These are phyloP conservation scores for Drosophila micromelanica DNA, from an alignment of 1,140 invertebrate species.

Conservation along the genomic window DNA sequence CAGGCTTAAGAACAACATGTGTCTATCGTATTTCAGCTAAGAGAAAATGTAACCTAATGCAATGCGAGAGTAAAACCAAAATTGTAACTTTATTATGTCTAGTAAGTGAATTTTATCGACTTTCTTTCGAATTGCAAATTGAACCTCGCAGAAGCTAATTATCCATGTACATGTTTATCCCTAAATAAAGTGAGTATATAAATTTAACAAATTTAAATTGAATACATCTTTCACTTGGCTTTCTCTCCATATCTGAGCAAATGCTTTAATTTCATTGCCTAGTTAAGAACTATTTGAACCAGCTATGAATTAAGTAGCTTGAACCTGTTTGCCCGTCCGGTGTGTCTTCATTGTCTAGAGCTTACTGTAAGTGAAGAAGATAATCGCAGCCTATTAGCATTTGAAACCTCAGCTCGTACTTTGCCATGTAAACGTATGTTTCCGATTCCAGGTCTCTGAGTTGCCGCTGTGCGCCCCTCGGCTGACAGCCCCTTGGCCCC, in stretches of 20 bases:
- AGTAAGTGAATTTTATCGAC: background rate
- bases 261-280: background rate
- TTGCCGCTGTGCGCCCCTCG: slow-evolving; percentile 3
- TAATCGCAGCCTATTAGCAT: slow-evolving; percentile 43
- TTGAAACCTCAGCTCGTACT: slow-evolving; percentile 30
- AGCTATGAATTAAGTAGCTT: background rate
- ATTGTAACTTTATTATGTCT: background rate
- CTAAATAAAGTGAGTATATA: too few relatives aligned
- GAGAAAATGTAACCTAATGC: background rate
- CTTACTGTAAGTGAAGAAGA: slow-evolving; percentile 10
- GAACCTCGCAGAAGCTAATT: too few relatives aligned
- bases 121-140: background rate
- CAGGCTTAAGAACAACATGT: background rate
- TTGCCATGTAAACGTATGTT: slow-evolving; percentile 23
- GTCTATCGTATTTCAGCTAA: background rate
- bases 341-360: background rate
- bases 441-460: slow-evolving; percentile 1
- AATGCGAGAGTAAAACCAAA: background rate
- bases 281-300: background rate
- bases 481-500: background rate
- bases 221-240: too few relatives aligned
- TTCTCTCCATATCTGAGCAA: background rate
- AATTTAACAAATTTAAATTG: too few relatives aligned
- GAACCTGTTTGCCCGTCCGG: background rate
- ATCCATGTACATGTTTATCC: too few relatives aligned